phyloP scores from a whole-genome alignment of 2,797 vertebrate genomes.

The Tympanoctomys barrerae region DNA sequence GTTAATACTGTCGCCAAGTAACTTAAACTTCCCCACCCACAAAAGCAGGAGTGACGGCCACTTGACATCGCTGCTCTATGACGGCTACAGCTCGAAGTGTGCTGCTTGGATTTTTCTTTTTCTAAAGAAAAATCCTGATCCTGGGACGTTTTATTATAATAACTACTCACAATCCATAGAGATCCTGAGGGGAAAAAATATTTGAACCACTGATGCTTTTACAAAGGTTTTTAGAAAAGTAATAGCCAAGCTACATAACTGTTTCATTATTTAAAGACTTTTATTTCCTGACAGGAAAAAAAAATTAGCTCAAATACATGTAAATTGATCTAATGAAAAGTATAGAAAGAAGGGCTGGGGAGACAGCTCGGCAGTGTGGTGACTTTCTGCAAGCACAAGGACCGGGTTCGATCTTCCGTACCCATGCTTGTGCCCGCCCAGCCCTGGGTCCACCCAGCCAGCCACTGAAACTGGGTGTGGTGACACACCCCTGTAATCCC shows the following conservation, averaged over 20 bases:
- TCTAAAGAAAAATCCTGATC: neutral
- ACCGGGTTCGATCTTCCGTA: too few species aligned
- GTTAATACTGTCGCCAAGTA: neutral
- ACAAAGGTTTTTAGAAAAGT: neutral
- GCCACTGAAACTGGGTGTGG: too few species aligned
- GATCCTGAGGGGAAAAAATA: neutral
- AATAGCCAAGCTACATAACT: neutral
- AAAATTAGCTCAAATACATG: neutral
- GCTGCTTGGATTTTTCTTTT: neutral
- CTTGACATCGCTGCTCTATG: too few species aligned
- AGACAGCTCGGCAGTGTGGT: neutral
- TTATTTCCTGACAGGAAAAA: neutral
- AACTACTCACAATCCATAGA: neutral
- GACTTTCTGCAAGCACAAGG: too few species aligned
- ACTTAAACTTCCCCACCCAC: neutral
- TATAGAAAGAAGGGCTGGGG: neutral
- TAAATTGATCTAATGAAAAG: neutral
- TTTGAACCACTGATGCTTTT: neutral
- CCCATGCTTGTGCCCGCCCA: too few species aligned
- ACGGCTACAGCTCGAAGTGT: too few species aligned
- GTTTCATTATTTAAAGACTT: neutral
- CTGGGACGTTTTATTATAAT: neutral
- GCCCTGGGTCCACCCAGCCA: too few species aligned
- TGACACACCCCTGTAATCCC: too few species aligned
- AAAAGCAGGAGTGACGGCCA: rapidly evolving